Percentiles rank a stretch among this genome's conserved stretches.
Evolutionary conservation across 2,113 vertebrate genomes (phyloP).

Genomic region (Sprattus sprattus): DNA sequence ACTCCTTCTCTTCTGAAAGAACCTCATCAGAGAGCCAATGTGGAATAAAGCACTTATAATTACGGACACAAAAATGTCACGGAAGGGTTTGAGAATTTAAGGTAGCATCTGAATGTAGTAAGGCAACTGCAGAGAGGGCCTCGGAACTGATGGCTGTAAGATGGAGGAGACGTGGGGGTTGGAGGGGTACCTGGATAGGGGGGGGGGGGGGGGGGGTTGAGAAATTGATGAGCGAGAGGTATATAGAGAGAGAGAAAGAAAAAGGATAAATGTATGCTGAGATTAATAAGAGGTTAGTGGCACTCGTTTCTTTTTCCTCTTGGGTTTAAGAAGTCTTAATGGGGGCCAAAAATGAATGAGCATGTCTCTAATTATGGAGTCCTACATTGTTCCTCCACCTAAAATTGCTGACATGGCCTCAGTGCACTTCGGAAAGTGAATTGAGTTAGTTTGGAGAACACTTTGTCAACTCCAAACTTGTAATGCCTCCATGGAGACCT

Average conservation of each 20-base stretch:
- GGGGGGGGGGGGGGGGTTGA: neutral
- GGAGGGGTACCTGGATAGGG: neutral
- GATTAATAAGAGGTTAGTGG: neutral
- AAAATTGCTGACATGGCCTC: neutral
- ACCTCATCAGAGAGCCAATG: slow-evolving; percentile 23
- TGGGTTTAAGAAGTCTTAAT: neutral
- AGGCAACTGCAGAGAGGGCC: neutral
- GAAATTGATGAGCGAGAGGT: neutral
- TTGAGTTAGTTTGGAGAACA: slow-evolving; percentile 32
- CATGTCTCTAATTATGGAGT: neutral
- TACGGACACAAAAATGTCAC: neutral
- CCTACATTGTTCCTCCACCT: neutral
- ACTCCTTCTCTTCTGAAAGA: neutral
- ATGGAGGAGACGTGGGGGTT: neutral
- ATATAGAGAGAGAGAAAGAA: neutral
- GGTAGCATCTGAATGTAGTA: neutral
- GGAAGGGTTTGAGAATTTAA: neutral
- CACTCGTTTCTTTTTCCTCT: neutral
- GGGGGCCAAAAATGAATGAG: neutral
- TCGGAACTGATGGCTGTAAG: neutral
- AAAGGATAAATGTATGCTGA: neutral
- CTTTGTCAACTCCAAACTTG: slow-evolving; percentile 38
- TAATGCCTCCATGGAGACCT: slow-evolving; percentile 41
- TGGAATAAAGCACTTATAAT: neutral
- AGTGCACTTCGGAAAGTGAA: neutral